Evolutionary conservation across 2,113 vertebrate genomes (phyloP), one percentile per base, ranked within the genome.

Genomic region (Brachirus orientalis): DNA sequence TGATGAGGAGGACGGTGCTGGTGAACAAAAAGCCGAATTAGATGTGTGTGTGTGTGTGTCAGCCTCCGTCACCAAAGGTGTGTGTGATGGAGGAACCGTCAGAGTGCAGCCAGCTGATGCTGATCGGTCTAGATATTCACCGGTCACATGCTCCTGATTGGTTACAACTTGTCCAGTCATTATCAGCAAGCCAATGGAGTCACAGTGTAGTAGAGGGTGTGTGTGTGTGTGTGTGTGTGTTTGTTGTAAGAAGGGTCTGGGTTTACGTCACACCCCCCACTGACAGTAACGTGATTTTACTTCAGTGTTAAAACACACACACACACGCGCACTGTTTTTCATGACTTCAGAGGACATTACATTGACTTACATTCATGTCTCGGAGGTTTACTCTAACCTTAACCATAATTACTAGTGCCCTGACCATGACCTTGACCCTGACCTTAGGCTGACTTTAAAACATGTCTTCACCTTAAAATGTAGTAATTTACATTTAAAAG

Each of bases 91-190:
- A 13, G 41, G 5, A n/a, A 52, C 12, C 53, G 64, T 56, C 44
- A 22, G 36, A 81, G 56, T 71, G 70, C 0, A 4, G 37, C 63
- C n/a, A 10, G 68, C 54, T 28, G 59, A 46, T 58, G 48, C 58
- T 1, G 44, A 52, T 9, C 52, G 3, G 63, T 12, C 46, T 79
- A 82, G 57, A 82, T 88, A 88, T 76, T 53, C 51, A 40, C 73
- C 1, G 8, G 37, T 77, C 87, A 79, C 85, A 77, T 84, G 75
- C 60, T 56, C 13, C 77, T 83, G 79, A 87, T 88, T 87, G 83
- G 85, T 56, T 54, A 82, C 59, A 80, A 59, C 53, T 37, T 11
- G 0, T 9, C 48, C 80, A 85, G 82, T 86, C 69, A 85, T 79
- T 41, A 59, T 62, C 44, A 38, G 64, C 62, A 11, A 77, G 69